Evolutionary conservation across 2,797 vertebrate genomes (phyloP).

Genomic region (Astyanax mexicanus): DNA sequence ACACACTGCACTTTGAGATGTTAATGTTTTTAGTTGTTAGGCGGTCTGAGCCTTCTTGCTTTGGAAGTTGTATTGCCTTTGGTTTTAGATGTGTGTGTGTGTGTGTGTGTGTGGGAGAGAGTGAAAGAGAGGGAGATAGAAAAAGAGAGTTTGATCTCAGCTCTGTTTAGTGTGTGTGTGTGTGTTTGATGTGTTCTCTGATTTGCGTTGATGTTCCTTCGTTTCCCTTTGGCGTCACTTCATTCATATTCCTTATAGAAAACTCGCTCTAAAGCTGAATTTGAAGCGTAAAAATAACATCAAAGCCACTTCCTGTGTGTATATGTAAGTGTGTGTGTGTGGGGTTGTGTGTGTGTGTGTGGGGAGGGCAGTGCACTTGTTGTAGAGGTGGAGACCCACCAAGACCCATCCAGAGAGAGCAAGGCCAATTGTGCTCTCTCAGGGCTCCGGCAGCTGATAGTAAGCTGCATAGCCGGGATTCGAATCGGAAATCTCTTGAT

Average conservation of each 20-base stretch:
- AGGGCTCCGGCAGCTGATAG: too few relatives aligned
- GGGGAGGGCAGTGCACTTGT: too few relatives aligned
- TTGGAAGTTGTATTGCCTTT: slow-evolving; percentile 36
- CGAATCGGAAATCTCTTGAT: too few relatives aligned
- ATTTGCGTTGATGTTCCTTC: slow-evolving; percentile 42
- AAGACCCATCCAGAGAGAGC: too few relatives aligned
- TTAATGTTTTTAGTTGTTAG: slow-evolving; percentile 43
- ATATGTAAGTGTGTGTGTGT: neutral
- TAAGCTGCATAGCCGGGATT: too few relatives aligned
- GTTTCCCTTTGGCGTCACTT: slow-evolving; percentile 31
- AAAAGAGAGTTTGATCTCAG: slow-evolving; percentile 53
- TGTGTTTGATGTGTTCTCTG: slow-evolving; percentile 53
- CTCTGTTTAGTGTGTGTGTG: slow-evolving; percentile 40
- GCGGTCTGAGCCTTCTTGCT: slow-evolving; percentile 20
- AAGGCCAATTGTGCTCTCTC: too few relatives aligned
- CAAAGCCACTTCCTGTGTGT: slow-evolving; percentile 30
- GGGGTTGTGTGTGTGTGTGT: too few relatives aligned
- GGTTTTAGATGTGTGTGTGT: slow-evolving; percentile 12
- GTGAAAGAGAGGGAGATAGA: too few relatives aligned
- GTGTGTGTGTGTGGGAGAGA: too few relatives aligned
- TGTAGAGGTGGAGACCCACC: too few relatives aligned
- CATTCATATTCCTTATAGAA: slow-evolving; percentile 48
- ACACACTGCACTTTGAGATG: slow-evolving; percentile 53
- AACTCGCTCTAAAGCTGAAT: slow-evolving; percentile 39
- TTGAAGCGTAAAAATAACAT: slow-evolving; percentile 42